Base-by-base conservation (phyloP, 2,888 invertebrate species). In the Polietes domitor region DNA sequence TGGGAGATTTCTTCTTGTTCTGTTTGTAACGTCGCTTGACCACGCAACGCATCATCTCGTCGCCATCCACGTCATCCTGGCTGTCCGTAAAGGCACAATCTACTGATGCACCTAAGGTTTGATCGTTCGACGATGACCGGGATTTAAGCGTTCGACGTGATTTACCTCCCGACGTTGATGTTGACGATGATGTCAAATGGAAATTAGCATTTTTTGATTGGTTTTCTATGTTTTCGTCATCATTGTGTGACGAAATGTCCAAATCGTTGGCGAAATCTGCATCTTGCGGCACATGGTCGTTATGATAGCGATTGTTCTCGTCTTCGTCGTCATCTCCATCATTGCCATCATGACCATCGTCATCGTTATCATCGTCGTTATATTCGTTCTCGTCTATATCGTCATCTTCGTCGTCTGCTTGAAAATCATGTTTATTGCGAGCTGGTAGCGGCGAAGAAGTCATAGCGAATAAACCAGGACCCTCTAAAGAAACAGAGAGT, bases 401-500 rank as follows among this genome's bases (percentile, higher is more conserved):
- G 73, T 88, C 89, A 55, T 88, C 88, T 26, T 88, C 87, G 76
- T 82, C 86, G 53, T 85, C 85, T 12, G 83, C 83, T 2, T 37
- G 78, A 2, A 85, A 50, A 19, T 84, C 85, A 21, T 86, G 85
- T 70, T 84, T 76, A 77, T 79, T 78, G 24, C 88, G 88, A 74
- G 89, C 89, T 53, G 95, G 95, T 88, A 94, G 94, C 89, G 92
- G 91, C 4, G 96, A 96, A 73, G 95, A 95, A 76, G 91, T 91
- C 89, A 92, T 86, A 91, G 96, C 95, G 92, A 95, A 96, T 82
- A 96, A 93, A 82, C 95, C 95, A 88, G 95, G 96, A 89, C 96
- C 97, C 92, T 97, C 97, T 79, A 97, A 93, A 84, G 97, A 97
- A 87, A 97, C 96, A 58, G 97, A 97, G 81, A 97, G 94, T 43